phyloP scores from a whole-genome alignment of 2,888 invertebrate species.

The Sepiola atlantica region DNA sequence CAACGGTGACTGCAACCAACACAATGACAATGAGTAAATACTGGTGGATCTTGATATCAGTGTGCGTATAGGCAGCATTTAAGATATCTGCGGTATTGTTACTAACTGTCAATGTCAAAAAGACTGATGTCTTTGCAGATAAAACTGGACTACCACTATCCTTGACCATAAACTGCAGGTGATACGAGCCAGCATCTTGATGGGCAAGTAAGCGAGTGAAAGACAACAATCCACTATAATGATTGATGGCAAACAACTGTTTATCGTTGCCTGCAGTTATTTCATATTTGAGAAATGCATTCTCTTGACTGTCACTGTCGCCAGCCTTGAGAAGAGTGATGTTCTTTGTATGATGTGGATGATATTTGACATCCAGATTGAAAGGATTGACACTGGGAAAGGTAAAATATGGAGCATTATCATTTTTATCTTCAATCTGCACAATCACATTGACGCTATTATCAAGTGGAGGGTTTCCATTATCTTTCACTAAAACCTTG shows the following conservation, averaged over 20 bases:
- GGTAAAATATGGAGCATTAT: neutral
- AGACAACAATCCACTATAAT: neutral
- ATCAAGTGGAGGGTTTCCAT: neutral
- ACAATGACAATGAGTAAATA: slow-evolving; percentile 32
- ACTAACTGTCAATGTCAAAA: slow-evolving; percentile 4
- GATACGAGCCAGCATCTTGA: neutral
- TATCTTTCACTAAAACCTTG: slow-evolving; percentile 13
- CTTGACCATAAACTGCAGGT: slow-evolving; percentile 13
- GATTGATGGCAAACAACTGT: slow-evolving; percentile 22
- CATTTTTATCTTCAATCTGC: slow-evolving; percentile 10
- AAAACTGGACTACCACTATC: neutral
- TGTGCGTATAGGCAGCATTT: neutral
- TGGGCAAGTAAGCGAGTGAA: neutral
- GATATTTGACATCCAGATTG: slow-evolving; percentile 12
- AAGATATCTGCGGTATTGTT: neutral
- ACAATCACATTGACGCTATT: slow-evolving; percentile 12
- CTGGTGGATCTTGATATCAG: neutral
- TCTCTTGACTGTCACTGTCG: slow-evolving; percentile 20
- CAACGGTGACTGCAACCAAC: neutral
- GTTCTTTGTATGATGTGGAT: neutral
- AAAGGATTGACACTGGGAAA: neutral
- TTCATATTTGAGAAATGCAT: slow-evolving; percentile 32
- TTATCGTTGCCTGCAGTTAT: neutral
- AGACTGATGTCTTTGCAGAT: neutral
- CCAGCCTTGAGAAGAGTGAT: slow-evolving; percentile 5